phyloP scores from a whole-genome alignment of 1,140 invertebrate species.

The Drosophila sucinea region DNA sequence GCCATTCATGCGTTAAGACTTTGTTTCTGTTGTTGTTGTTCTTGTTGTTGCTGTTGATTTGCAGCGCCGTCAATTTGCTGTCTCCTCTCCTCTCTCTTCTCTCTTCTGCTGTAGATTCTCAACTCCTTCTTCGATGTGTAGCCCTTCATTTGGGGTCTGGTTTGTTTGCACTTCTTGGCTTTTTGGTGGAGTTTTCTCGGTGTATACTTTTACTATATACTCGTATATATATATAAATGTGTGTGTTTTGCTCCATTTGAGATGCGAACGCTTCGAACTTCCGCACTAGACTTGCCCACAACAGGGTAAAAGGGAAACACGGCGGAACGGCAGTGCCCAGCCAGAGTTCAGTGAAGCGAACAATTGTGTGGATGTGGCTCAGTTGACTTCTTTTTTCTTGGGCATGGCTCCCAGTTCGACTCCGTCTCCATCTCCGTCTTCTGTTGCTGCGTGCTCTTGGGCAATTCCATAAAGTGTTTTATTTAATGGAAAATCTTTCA shows the following conservation, averaged over 20 bases:
- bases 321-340: constrained; percentile 14
- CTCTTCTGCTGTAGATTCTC: constrained; percentile 13
- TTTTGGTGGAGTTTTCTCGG: constrained; percentile 25
- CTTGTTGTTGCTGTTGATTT: constrained; percentile 66
- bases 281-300: constrained; percentile 59
- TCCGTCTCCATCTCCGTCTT: constrained; percentile 7
- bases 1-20: constrained; percentile 76
- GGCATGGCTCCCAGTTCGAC: constrained; percentile 9
- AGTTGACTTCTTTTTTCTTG: constrained; percentile 54
- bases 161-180: constrained; percentile 71
- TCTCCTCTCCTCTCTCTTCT: constrained; percentile 15
- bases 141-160: constrained; percentile 69
- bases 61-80: constrained; percentile 75
- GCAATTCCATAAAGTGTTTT: constrained; percentile 81
- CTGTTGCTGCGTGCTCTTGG: constrained; percentile 63
- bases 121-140: background rate
- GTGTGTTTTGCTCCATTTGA: constrained; percentile 79
- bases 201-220: constrained; percentile 7
- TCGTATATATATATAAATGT: constrained; percentile 27
- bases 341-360: constrained; percentile 55
- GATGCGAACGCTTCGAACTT: constrained; percentile 60
- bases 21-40: constrained; percentile 35
- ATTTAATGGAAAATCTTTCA: constrained; percentile 82
- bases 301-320: constrained; percentile 14
- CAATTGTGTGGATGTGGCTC: constrained; percentile 54